Base-by-base conservation (phyloP, 37 sponge, comb jelly and placozoan genomes). In the Mnemiopsis leidyi region DNA sequence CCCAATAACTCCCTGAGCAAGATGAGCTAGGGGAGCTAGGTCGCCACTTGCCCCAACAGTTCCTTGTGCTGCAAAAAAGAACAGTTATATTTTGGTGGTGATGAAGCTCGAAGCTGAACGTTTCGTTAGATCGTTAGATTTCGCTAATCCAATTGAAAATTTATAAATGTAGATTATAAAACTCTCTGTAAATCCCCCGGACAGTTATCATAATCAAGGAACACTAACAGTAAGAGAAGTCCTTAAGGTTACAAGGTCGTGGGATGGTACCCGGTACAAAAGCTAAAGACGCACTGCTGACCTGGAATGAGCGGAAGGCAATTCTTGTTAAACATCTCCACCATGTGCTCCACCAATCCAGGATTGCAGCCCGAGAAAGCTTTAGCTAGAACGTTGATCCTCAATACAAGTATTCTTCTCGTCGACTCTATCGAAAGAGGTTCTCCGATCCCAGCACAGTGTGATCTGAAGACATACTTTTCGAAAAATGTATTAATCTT, bases 11-110 rank as follows among this genome's bases (percentile, higher is more conserved):
- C 97, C 99, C 21, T 96, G 95, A 34, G 99, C 97, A 9, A 97
- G 94, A 83, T 98, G 99, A 16, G 95, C 83, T 48, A 98, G 95
- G 31, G 99, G 99, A 31, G 97, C 99, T 38, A 98, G 95, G 83
- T 98, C 99, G 1, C 99, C 99, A 28, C 97, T 97, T 71, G 99
- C 99, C 33, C 99, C 99, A 28, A 96, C 96, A 29, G 96, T 97
- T 0, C 99, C 99, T 94, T 98, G 94, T 88, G 95, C 96, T 5
- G 99, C n/a, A n/a, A n/a, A n/a, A n/a, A n/a, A n/a, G n/a, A n/a
- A n/a, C n/a, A n/a, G n/a, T n/a, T n/a, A n/a, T n/a, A n/a, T n/a
- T n/a, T n/a, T n/a, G n/a, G n/a, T n/a, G n/a, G n/a, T n/a, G n/a
- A n/a, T n/a, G n/a, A n/a, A n/a, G n/a, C n/a, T n/a, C n/a, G n/a